phyloP scores from a whole-genome alignment of 2,113 vertebrate species.

The Bos indicus region DNA sequence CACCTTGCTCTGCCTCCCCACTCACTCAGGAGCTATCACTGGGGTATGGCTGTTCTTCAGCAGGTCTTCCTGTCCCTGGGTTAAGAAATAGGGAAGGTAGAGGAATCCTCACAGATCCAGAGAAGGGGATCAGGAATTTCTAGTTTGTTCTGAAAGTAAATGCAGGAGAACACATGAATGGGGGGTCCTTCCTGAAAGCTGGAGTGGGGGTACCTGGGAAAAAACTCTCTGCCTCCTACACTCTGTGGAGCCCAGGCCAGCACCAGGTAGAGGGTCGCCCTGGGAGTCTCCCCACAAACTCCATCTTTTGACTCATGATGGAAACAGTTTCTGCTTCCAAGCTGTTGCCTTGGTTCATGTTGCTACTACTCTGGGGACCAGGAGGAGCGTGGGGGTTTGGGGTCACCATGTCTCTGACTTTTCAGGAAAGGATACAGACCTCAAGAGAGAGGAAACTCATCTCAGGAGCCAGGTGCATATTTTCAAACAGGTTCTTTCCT shows the following conservation, averaged over 20 bases:
- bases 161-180: background rate
- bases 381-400: background rate
- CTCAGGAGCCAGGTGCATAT: background rate
- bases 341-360: background rate
- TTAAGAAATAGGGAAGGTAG: background rate
- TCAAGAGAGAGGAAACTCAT: background rate
- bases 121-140: background rate
- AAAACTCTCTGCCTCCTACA: background rate
- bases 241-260: background rate
- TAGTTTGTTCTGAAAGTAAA: background rate
- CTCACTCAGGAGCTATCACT: background rate
- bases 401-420: background rate
- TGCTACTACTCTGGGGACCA: background rate
- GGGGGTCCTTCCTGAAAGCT: background rate
- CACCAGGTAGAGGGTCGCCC: background rate
- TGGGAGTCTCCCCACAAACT: background rate
- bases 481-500: background rate
- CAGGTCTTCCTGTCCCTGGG: background rate
- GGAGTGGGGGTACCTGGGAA: background rate
- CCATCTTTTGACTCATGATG: background rate
- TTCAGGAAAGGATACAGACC: background rate
- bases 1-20: background rate
- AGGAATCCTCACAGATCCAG: background rate
- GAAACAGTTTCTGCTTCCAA: background rate
- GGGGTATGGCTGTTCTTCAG: background rate